Evolutionary conservation across 1,140 invertebrate genomes (phyloP), one percentile per base, ranked within the genome.

Genomic region (Fragariocoptes setiger): DNA sequence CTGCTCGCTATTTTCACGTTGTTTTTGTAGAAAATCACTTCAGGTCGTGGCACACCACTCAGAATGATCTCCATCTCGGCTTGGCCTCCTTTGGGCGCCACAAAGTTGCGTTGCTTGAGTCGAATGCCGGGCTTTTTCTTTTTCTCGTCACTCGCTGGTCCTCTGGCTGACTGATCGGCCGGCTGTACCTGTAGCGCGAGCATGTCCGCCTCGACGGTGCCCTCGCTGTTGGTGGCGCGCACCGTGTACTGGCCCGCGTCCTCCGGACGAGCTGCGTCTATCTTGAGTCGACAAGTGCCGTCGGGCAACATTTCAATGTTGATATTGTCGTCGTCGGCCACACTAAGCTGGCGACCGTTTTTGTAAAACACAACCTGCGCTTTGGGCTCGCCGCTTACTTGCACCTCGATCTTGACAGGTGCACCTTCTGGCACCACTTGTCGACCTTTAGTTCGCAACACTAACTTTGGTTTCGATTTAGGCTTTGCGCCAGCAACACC

Each of bases 211-310:
- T 31, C 69, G 4, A 74, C 66, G 49, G 71, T 72, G 21, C 78
- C 74, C 21, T 72, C 68, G 1, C 62, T 60, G 53, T 83, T 85
- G 36, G 68, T 69, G n/a, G 80, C 83, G 25, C 75, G 66, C 39
- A 78, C 79, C 0, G 77, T 85, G 53, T 95, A 97, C 17, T 79
- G 65, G 14, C 85, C 86, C 2, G 69, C 67, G 59, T 95, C 86
- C 22, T 68, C 67, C 41, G 74, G 72, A 17, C 65, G 62, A 42
- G 74, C 76, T 49, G 86, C 73, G 47, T 71, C 65, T 17, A 95
- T 68, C 48, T 72, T 65, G 41, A 94, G 59, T 13, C 37, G n/a
- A 19, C 42, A 42, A 4, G 3, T 44, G 13, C 36, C 44, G 15
- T 44, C 42, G 2, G 18, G n/a, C 36, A 13, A 5, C 8, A 20